Evolutionary conservation across 2,888 invertebrate genomes (phyloP), one percentile per base, ranked within the genome.

Genomic region (Patella ulyssiponensis): DNA sequence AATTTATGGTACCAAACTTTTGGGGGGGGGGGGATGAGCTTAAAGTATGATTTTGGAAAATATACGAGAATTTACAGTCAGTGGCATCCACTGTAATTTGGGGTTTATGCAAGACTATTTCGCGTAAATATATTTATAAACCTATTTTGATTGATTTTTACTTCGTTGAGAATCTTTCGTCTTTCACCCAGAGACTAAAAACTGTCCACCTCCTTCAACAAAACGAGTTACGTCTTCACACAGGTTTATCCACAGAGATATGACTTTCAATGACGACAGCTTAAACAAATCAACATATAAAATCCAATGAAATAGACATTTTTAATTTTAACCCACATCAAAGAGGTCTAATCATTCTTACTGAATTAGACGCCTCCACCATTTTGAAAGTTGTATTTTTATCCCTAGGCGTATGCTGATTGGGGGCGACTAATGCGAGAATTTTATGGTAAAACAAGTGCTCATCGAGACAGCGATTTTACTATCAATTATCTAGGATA

Each of bases 341-440:
- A 33, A 33, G 33, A 33, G 5, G 33, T 33, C 33, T 5, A 4
- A 33, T 33, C 7, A 33, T 5, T 33, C 33, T 33, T 33, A 33
- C 33, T 33, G 33, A 33, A 33, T 5, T 20, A 15, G 20, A 20
- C 9, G 20, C 14, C 23, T 1, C 23, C 64, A 12, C 2, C 58
- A 20, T 17, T 20, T n/a, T n/a, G 5, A n/a, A 12, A 64, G 23
- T 64, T 20, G 23, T 14, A 9, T 64, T 64, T 1, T 12, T 23
- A 64, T n/a, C 20, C 11, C 23, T n/a, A 86, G 85, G 84, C 83
- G 3, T 80, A 85, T 33, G 72, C 71, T 1, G 80, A 75, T 14
- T 85, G 85, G 84, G 86, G 86, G 12, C 54, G 77, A 14, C 70
- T 80, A 11, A 74, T 89, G 74, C 79, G 86, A 64, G 72, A 64